Evolutionary conservation across 2,113 vertebrate species (phyloP), one percentile per base, ranked within the genome.

Genomic region (Sinocyclocheilus rhinocerous): DNA sequence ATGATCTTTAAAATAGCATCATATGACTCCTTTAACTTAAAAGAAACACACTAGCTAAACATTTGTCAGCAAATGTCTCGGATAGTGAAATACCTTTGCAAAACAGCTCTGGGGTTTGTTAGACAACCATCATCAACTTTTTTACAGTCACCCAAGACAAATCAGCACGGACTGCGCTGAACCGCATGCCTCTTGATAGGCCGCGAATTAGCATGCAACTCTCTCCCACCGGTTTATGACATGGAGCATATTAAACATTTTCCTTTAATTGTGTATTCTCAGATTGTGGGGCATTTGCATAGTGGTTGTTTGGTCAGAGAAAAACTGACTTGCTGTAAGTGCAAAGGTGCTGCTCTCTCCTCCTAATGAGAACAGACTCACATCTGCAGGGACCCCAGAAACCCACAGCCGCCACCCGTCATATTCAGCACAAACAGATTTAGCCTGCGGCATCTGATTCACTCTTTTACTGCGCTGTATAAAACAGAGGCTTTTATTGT

Each of bases 191-290:
- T 26, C n/a, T 48, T 45, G 36, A 65, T 50, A 26, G 45, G 73
- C 73, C 13, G 2, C 2, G 59, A 79, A 91, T 93, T 91, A 84
- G 80, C 86, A 92, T 93, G 89, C 91, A 45, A 22, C 22, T 11
- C 79, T 70, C 78, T 69, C 67, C 87, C 16, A 78, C 81, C 86
- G 57, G 87, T 92, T 90, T 88, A 81, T 22, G 85, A 76, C 86
- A 85, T 87, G 79, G 82, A 76, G 89, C 87, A 81, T 84, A 91
- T 92, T 92, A 93, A 94, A 93, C 90, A 85, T 90, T 88, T 70
- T 84, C 70, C 86, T 88, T 91, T 92, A 90, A 90, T 92, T 92
- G 90, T 76, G 80, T 81, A 92, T 93, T 94, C 92, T 84, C 83
- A 80, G 84, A 85, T 84, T 89, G 91, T 26, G 48, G 36, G 12